phyloP scores from a whole-genome alignment of 2,888 invertebrate species.

The Plebejus argus region DNA sequence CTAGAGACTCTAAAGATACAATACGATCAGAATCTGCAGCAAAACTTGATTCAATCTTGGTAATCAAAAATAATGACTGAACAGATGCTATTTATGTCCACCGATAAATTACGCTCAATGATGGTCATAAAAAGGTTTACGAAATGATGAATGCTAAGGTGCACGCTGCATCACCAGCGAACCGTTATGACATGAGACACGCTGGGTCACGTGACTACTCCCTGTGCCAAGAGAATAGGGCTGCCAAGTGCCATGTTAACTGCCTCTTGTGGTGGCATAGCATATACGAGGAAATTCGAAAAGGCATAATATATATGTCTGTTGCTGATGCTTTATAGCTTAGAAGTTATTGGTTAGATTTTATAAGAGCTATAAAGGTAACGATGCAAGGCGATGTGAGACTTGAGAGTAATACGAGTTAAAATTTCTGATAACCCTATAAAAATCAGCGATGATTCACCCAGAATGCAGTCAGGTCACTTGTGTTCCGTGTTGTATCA shows the following conservation, averaged over 20 bases:
- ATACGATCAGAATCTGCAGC: not conserved
- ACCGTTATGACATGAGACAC: conserved; percentile 54
- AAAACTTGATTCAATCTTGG: not conserved
- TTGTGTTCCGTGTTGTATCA: conserved; percentile 39
- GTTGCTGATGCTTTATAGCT: not conserved
- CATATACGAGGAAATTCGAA: not conserved
- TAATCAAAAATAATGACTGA: conserved; percentile 7
- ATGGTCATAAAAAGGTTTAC: conserved; percentile 13
- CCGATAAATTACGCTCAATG: conserved; percentile 15
- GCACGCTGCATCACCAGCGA: conserved; percentile 4
- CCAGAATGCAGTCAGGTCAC: conserved; percentile 71
- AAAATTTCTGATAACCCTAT: conserved; percentile 42
- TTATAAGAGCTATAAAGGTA: not conserved
- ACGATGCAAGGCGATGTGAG: not conserved
- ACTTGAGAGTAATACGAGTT: not conserved
- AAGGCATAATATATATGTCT: not conserved
- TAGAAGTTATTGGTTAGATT: not conserved
- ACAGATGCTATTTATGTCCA: conserved; percentile 16
- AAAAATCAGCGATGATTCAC: conserved; percentile 65
- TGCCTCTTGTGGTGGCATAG: not conserved
- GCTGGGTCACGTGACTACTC: conserved; percentile 31
- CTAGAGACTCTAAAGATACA: not conserved
- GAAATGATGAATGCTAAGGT: conserved; percentile 15
- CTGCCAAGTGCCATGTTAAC: not conserved
- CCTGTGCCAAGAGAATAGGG: conserved; percentile 59